Evolutionary conservation across 2,888 invertebrate species (phyloP), one percentile per base, ranked within the genome.

Genomic region (Idaea aversata): DNA sequence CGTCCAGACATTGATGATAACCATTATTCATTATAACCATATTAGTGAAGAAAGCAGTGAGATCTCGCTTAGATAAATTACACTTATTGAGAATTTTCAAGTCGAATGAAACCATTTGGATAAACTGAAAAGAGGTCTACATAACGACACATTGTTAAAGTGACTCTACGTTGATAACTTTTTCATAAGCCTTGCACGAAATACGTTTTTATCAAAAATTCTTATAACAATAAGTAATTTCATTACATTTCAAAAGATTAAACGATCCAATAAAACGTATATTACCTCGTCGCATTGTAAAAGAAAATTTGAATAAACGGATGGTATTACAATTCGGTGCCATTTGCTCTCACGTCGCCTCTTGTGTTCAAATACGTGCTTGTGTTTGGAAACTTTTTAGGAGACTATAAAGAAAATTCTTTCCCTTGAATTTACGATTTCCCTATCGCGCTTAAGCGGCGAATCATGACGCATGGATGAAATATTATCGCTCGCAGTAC

Each of bases 391-490:
- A 87, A 87, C 84, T 87, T 88, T 88, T 87, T 83, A 84, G 84
- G 83, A 81, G 85, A 86, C 86, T 85, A 88, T 88, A 87, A 88
- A 90, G 87, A 87, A 88, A 88, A 87, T 87, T 89, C 86, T 84
- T 87, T 85, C 76, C 81, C 78, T 83, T 81, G 84, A 88, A 90
- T 90, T 90, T 88, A 88, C 87, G 90, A 90, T 89, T 89, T 89
- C 85, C 84, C 88, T 90, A 89, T 90, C 88, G 88, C 82, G 85
- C 84, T 87, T 88, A 90, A 89, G 87, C 86, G 88, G 84, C 86
- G 82, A 88, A 90, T 89, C 87, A 88, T 89, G 86, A 84, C 87
- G 83, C 81, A 79, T 78, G 84, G 82, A 85, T 88, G 86, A 88
- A 87, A 88, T 89, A 88, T 87, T 87, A 85, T 88, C 82, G 84